These are phyloP conservation scores for Steinernema feltiae DNA, from an alignment of 1,140 invertebrate species.

Conservation along the genomic window DNA sequence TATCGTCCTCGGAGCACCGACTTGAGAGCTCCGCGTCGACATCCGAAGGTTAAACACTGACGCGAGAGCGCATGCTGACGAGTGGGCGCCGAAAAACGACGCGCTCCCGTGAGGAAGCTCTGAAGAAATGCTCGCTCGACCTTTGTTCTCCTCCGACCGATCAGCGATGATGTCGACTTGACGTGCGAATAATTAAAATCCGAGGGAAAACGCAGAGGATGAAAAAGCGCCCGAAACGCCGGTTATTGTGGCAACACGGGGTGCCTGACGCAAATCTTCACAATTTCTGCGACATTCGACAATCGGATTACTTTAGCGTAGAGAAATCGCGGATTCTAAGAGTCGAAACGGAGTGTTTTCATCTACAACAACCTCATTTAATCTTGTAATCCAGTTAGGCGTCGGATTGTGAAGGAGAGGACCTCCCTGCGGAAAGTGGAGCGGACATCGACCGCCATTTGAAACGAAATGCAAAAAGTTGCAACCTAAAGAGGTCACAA, in stretches of 20 bases:
- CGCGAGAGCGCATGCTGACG: no score
- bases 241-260: no score
- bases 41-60: background rate
- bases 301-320: background rate
- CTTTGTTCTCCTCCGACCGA: background rate
- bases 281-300: background rate
- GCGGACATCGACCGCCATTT: background rate
- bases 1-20: no score
- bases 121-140: background rate
- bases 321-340: background rate
- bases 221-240: no score
- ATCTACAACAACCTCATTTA: background rate
- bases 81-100: slow-evolving; percentile 7
- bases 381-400: background rate
- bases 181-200: no score
- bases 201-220: no score
- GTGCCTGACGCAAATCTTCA: no score
- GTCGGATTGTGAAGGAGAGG: no score
- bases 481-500: background rate
- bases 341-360: background rate
- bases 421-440: background rate
- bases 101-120: background rate
- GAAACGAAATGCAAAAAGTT: background rate
- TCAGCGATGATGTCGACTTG: no score
- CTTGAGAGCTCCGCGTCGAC: no score